Conservation (phyloP, 1,140 invertebrate genomes). For the Lerema accius region DNA sequence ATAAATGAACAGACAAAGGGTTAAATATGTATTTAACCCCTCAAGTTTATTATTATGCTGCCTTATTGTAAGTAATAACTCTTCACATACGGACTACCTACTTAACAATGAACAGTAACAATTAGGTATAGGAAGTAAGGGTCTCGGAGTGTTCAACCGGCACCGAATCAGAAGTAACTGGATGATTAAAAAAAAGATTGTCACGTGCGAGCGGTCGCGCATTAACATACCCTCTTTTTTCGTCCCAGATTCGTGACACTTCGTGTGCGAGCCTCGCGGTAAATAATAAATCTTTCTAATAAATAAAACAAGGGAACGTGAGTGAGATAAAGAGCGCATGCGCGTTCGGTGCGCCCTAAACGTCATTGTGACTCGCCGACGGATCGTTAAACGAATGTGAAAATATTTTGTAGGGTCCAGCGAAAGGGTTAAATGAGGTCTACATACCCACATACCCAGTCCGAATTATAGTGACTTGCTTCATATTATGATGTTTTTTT, state of each 20-base stretch:
- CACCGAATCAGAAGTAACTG: conserved; percentile 37
- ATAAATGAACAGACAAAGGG: too few species aligned
- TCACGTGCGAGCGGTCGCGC: conserved; percentile 67
- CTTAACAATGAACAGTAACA: conserved; percentile 17
- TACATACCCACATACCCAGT: conserved; percentile 9
- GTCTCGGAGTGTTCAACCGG: conserved; percentile 25
- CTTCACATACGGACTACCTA: too few species aligned
- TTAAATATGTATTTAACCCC: too few species aligned
- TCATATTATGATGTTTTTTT: background rate
- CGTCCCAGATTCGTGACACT: conserved; percentile 76
- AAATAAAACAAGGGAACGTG: conserved; percentile 81
- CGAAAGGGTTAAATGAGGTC: conserved; percentile 34
- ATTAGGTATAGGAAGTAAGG: conserved; percentile 24
- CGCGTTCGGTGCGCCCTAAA: conserved; percentile 67
- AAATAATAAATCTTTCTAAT: conserved; percentile 82
- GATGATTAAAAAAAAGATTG: conserved; percentile 63
- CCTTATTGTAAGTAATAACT: too few species aligned
- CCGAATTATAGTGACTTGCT: background rate
- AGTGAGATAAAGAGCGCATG: conserved; percentile 73
- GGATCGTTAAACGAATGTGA: conserved; percentile 77
- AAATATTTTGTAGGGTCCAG: conserved; percentile 68
- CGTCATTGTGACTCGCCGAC: conserved; percentile 68
- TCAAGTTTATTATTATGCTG: too few species aligned
- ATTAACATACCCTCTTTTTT: conserved; percentile 79
- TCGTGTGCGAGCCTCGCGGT: conserved; percentile 76